Evolutionary conservation across 2,113 vertebrate species (phyloP).

Genomic region (Nerophis lumbriciformis): DNA sequence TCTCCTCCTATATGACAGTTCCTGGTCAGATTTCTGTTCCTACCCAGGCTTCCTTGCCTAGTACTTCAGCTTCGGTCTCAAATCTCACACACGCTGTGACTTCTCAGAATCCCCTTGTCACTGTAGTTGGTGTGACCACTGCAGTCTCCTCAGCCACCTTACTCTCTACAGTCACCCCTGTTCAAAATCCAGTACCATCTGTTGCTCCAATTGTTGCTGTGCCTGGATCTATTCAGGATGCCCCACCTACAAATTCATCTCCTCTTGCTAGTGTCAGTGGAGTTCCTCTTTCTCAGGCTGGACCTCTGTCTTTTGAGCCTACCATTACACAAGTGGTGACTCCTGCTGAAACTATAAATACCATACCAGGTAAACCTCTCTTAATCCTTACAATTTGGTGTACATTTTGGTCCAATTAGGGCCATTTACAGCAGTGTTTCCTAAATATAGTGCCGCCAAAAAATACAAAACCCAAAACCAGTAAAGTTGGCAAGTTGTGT

Average conservation of each 20-base stretch:
- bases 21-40: slow-evolving; percentile 32
- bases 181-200: slow-evolving; percentile 50
- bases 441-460: no score
- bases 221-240: slow-evolving; percentile 43
- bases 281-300: slow-evolving; percentile 5
- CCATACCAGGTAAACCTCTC: slow-evolving; percentile 53
- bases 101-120: slow-evolving; percentile 42
- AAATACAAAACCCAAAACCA: no score
- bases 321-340: slow-evolving; percentile 1
- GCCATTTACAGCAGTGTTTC: no score
- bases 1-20: slow-evolving; percentile 42
- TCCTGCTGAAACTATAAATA: slow-evolving; percentile 40
- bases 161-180: slow-evolving; percentile 38
- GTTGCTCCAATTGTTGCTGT: slow-evolving; percentile 45
- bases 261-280: background rate
- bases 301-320: slow-evolving; percentile 10
- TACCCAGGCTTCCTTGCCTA: slow-evolving; percentile 36
- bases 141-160: slow-evolving; percentile 32
- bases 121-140: slow-evolving; percentile 24
- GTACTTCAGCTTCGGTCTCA: slow-evolving; percentile 28
- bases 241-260: slow-evolving; percentile 32
- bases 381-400: background rate
- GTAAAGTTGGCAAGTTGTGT: no score
- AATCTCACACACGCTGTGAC: slow-evolving; percentile 13
- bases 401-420: background rate